Percentiles rank a stretch among this genome's conserved stretches.
Conservation (phyloP, 2,888 invertebrate species). For the Agrochola macilenta region DNA sequence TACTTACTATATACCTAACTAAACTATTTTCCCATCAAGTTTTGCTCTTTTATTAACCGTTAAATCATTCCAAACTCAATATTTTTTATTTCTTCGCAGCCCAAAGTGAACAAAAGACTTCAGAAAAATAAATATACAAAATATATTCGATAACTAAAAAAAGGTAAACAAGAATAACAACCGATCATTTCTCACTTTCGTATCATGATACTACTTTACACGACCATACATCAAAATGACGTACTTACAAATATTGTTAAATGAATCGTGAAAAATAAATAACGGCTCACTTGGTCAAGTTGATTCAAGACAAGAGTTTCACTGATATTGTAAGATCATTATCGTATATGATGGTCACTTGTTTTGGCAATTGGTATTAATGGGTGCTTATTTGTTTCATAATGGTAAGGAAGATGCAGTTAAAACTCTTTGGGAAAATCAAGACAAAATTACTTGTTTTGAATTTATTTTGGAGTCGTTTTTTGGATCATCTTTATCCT, state of each 20-base stretch:
- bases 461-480: background rate
- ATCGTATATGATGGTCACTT: constrained; percentile 39
- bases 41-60: background rate
- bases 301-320: constrained; percentile 36
- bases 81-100: background rate
- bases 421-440: background rate
- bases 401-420: background rate
- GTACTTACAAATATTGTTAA: constrained; percentile 68
- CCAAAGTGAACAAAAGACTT: constrained; percentile 14
- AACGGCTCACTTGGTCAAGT: constrained; percentile 50
- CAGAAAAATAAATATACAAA: constrained; percentile 30
- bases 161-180: constrained; percentile 39
- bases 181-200: constrained; percentile 50
- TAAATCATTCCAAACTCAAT: background rate
- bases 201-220: constrained; percentile 57
- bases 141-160: constrained; percentile 37
- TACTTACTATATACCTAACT: background rate
- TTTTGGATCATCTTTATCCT: background rate
- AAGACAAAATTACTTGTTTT: background rate
- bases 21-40: background rate
- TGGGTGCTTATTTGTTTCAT: constrained; percentile 30
- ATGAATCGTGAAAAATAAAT: constrained; percentile 66
- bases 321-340: constrained; percentile 13
- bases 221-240: constrained; percentile 61
- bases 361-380: constrained; percentile 35